Percentiles rank a stretch among this genome's conserved stretches.
phyloP scores from a whole-genome alignment of 1,140 invertebrate genomes.

The Tetraneura akinire region DNA sequence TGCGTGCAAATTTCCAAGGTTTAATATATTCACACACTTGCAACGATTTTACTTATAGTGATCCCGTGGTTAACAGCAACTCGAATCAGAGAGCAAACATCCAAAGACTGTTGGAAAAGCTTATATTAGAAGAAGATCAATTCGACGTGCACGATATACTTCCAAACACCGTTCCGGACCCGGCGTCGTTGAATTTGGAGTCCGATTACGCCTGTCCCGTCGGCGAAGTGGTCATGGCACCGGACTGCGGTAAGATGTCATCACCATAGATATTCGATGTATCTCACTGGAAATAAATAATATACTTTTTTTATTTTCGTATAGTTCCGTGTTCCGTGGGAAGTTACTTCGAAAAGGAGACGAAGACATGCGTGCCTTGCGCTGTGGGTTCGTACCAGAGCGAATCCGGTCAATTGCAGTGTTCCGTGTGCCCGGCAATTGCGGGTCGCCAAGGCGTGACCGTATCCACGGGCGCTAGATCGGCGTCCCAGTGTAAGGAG shows the following conservation, averaged over 20 bases:
- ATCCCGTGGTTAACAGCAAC: constrained; percentile 83
- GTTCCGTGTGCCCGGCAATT: constrained; percentile 83
- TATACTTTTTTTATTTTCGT: not conserved
- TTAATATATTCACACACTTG: not conserved
- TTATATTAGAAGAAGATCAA: constrained; percentile 89
- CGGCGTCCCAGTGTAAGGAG: constrained; percentile 88
- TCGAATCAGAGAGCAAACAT: constrained; percentile 84
- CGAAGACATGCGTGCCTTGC: constrained; percentile 79
- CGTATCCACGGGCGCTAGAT: constrained; percentile 79
- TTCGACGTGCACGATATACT: constrained; percentile 90
- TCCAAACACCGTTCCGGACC: constrained; percentile 91
- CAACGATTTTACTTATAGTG: constrained; percentile 69
- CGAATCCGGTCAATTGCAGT: constrained; percentile 85
- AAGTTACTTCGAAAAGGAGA: constrained; percentile 78
- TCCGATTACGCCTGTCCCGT: constrained; percentile 91
- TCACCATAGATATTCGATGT: not conserved
- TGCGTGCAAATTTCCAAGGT: no score
- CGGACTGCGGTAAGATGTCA: constrained; percentile 75
- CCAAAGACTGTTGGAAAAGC: constrained; percentile 77
- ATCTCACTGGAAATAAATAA: not conserved
- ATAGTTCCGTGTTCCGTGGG: constrained; percentile 92
- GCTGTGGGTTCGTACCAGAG: constrained; percentile 91
- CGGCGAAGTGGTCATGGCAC: constrained; percentile 89
- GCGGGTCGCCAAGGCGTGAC: constrained; percentile 86
- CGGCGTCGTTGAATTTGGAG: constrained; percentile 79